These are phyloP conservation scores for Lota lota DNA, from an alignment of 2,113 vertebrate genomes.

Conservation along the genomic window DNA sequence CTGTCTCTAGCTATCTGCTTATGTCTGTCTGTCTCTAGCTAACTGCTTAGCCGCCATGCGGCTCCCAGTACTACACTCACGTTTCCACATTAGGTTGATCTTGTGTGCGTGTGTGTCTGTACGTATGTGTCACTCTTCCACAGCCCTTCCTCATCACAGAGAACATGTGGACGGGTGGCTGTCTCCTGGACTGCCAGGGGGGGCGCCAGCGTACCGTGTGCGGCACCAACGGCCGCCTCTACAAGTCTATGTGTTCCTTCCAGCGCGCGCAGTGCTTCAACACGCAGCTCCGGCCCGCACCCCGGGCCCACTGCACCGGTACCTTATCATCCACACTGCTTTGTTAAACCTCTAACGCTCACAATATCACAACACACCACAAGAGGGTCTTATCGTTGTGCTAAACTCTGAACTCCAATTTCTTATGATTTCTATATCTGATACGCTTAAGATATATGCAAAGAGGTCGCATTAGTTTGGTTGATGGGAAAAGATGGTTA, in stretches of 20 bases:
- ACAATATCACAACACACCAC: too few species aligned
- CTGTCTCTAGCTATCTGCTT: too few species aligned
- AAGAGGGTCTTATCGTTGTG: too few species aligned
- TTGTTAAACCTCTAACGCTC: neutral
- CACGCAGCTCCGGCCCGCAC: constrained; percentile 38
- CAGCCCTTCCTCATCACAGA: constrained; percentile 65
- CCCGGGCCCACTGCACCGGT: constrained; percentile 51
- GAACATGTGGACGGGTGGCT: constrained; percentile 54
- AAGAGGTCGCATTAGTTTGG: too few species aligned
- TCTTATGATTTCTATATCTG: too few species aligned
- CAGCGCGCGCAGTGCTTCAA: constrained; percentile 63
- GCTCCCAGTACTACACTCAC: too few species aligned
- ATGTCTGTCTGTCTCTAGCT: too few species aligned
- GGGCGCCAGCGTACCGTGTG: constrained; percentile 55
- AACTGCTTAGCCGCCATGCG: too few species aligned
- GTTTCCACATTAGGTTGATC: too few species aligned
- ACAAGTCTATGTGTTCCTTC: constrained; percentile 62
- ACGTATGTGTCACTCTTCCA: neutral
- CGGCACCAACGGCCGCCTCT: constrained; percentile 61
- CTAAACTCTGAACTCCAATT: too few species aligned
- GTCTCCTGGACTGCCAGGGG: constrained; percentile 59
- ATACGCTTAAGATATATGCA: too few species aligned
- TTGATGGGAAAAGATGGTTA: too few species aligned
- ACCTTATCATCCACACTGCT: neutral
- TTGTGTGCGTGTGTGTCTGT: neutral